Base-by-base conservation (phyloP, 2,797 vertebrate genomes). In the Antennarius maculatus region DNA sequence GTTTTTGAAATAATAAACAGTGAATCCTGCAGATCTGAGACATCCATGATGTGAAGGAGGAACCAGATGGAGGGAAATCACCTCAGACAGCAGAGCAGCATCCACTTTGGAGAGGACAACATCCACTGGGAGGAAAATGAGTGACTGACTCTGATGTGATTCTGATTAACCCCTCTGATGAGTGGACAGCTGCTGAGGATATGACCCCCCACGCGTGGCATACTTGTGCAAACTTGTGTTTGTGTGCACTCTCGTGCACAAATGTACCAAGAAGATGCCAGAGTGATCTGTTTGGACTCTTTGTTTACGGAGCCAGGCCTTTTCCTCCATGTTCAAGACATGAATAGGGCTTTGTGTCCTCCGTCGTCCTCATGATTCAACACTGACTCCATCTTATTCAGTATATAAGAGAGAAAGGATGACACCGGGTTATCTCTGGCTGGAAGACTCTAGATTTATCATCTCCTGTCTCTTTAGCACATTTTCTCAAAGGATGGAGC, bases 291-390 rank as follows among this genome's bases (percentile, higher is more conserved):
- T 92, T 91, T 89, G 86, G 84, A 80, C 85, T 85, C 85, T 90
- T 91, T 94, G 92, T 93, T 90, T 92, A 73, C 60, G 42, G 57
- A 84, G 59, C 67, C 17, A 16, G 67, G 68, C 67, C 81, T 58
- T 85, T 85, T 82, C 88, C 88, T 88, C 84, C 69, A 27, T 80
- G 81, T 79, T 79, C 62, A 7, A 39, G 48, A 65, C 84, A 89
- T 94, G 91, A 94, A 94, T 91, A 80, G 90, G 85, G 86, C 90
- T 86, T 88, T 94, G 90, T 93, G 78, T 74, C 51, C 71, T 64
- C 52, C 76, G 45, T 50, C 4, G 0, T 53, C 70, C 82, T 82
- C 83, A 84, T 81, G 81, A 88, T 88, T 81, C 74, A 83, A 85
- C 82, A 61, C 72, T 60, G 75, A 76, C 63, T 80, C 66, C 46